Percentiles rank a stretch among this genome's conserved stretches.
Evolutionary conservation across 2,797 vertebrate genomes (phyloP).

Genomic region (Falco rusticolus): DNA sequence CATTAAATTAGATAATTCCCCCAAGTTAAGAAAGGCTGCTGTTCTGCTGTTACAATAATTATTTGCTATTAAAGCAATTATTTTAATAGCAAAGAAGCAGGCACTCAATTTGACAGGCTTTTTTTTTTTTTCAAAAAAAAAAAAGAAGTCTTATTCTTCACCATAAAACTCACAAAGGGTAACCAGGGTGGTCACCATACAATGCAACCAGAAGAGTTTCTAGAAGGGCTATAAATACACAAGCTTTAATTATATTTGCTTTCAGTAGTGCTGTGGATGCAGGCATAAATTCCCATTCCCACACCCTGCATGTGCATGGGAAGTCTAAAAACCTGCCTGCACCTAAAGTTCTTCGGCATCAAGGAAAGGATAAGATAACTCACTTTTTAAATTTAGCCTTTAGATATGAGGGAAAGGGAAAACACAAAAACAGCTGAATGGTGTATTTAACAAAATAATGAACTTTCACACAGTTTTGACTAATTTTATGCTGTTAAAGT

Average conservation of each 20-base stretch:
- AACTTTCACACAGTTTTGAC: not conserved
- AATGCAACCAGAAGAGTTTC: not conserved
- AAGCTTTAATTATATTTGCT: constrained; percentile 44
- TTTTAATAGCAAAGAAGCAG: constrained; percentile 58
- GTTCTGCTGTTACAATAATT: constrained; percentile 62
- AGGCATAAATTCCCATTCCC: not conserved
- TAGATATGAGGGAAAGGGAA: not conserved
- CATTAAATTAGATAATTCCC: constrained; percentile 61
- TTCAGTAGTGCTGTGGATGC: not conserved
- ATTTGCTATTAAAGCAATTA: constrained; percentile 69
- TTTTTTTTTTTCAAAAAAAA: constrained; percentile 10
- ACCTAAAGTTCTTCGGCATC: not conserved
- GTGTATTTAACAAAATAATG: not conserved
- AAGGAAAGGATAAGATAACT: not conserved
- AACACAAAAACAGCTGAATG: not conserved
- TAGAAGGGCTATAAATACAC: constrained; percentile 26
- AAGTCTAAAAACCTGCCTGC: not conserved
- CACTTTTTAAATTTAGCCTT: not conserved
- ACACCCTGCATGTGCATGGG: not conserved
- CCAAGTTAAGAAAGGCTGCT: constrained; percentile 55
- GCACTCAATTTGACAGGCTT: constrained; percentile 51
- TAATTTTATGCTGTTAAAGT: not conserved
- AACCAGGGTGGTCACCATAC: constrained; percentile 29
- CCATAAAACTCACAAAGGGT: not conserved
- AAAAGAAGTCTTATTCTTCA: not conserved